Conservation (phyloP, 2,888 invertebrate species). For the Diachrysia chrysitis region DNA sequence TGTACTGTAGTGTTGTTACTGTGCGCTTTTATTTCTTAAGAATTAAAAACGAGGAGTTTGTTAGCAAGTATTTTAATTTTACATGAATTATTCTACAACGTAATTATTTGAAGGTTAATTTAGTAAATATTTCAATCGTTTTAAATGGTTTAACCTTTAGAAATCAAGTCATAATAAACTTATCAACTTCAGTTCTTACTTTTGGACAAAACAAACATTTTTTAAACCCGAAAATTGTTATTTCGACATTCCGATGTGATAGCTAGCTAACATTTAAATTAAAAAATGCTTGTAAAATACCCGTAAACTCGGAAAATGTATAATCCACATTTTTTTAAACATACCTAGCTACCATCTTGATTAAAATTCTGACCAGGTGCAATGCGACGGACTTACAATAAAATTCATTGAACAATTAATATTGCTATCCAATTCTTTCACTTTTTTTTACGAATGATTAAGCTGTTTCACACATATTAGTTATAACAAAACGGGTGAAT, state of each 20-base stretch:
- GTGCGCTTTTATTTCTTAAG: too few relatives aligned
- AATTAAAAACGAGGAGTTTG: too few relatives aligned
- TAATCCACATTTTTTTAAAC: background rate
- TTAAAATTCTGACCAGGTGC: background rate
- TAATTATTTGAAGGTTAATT: background rate
- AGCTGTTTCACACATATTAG: too few relatives aligned
- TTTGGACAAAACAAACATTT: background rate
- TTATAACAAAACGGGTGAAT: too few relatives aligned
- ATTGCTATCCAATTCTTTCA: too few relatives aligned
- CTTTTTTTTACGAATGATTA: too few relatives aligned
- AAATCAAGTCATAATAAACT: background rate
- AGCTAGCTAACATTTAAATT: background rate
- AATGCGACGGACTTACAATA: background rate
- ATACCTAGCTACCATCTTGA: background rate
- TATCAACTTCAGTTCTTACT: background rate
- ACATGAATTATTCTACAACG: background rate
- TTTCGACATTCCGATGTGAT: background rate
- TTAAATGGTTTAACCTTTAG: background rate
- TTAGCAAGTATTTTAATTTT: too few relatives aligned
- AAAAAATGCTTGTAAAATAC: background rate
- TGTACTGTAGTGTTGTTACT: too few relatives aligned
- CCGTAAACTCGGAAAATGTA: background rate
- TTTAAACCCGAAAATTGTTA: too few relatives aligned
- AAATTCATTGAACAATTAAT: too few relatives aligned
- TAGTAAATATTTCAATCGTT: background rate